A percentile compares a stretch with the other conserved stretches of the same genome.
Evolutionary conservation across 2,797 vertebrate species (phyloP).

Genomic region (Naso thynnoides): DNA sequence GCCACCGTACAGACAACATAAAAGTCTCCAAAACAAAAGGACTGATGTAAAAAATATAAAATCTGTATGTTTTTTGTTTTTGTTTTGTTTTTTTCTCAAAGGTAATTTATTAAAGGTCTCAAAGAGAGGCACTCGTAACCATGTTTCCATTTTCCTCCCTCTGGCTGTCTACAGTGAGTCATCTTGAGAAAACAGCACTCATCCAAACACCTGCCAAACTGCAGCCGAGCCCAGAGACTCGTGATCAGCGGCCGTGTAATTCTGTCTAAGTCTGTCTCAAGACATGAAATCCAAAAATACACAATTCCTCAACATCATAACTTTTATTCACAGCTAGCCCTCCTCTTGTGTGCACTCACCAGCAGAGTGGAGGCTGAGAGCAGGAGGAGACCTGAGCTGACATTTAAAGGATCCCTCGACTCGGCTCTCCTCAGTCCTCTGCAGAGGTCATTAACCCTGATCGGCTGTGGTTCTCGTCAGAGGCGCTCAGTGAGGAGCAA

Average conservation of each 20-base stretch:
- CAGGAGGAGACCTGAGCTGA: constrained; percentile 50
- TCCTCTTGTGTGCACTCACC: constrained; percentile 36
- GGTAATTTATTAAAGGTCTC: constrained; percentile 10
- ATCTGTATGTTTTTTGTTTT: too few species aligned
- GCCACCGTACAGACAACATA: too few species aligned
- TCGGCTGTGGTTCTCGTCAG: constrained; percentile 82
- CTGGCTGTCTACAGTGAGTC: constrained; percentile 13
- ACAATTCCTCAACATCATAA: constrained; percentile 35
- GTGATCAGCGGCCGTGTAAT: constrained; percentile 34
- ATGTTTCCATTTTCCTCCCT: constrained; percentile 18
- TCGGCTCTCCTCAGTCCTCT: constrained; percentile 65
- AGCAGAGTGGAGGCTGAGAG: constrained; percentile 13
- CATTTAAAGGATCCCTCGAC: constrained; percentile 62
- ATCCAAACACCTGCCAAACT: constrained; percentile 41
- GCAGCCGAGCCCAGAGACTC: constrained; percentile 29
- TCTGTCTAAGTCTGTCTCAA: constrained; percentile 38
- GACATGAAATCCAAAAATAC: constrained; percentile 41
- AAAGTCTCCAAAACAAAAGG: background rate
- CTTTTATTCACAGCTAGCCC: constrained; percentile 17
- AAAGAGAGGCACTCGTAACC: constrained; percentile 12
- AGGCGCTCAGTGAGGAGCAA: constrained; percentile 60
- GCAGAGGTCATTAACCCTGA: constrained; percentile 74
- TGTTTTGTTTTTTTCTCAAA: background rate
- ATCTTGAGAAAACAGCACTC: constrained; percentile 17
- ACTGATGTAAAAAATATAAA: background rate